Evolutionary conservation across 2,797 vertebrate genomes (phyloP), one percentile per base, ranked within the genome.

Genomic region (Micropoecilia bifurca): DNA sequence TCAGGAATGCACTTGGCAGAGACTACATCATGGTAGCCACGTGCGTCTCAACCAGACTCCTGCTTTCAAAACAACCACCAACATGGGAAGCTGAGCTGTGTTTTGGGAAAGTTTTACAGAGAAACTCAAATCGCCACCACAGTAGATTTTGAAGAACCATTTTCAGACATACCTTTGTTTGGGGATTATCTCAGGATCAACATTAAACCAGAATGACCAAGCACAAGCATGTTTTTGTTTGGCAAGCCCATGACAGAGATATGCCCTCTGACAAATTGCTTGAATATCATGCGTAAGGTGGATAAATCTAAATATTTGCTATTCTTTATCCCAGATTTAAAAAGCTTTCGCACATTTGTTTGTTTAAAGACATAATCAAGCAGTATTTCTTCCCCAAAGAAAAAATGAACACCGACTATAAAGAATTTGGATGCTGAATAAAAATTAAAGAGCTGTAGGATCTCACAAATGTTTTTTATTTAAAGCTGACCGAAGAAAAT

Each of bases 61-160:
- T 71, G 77, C 80, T 85, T 91, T 93, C 91, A 94, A 95, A 95
- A 94, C 90, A 93, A 93, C 83, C 66, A 83, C 73, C 77, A 73
- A 75, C 73, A 39, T 36, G 43, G 75, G 71, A 73, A 71, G 79
- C 63, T 78, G 20, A 55, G 75, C 39, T 59, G 71, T 66, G 68
- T 36, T 77, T 75, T 76, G 25, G 0, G 0, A 28, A 39, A 43
- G 13, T 18, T 43, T 2, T 2, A 46, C 30, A 39, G 41, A 47
- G 18, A 79, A 87, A 79, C n/a, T 33, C 22, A 73, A 18, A 55
- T 47, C 20, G 47, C 10, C 30, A 71, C 57, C 53, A 73, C 25
- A 61, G 45, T 71, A 76, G 77, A 78, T 76, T 77, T 39, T 71
- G 18, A 84, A 77, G 25, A 71, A 57, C 57, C 75, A 73, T 48